phyloP scores from a whole-genome alignment of 2,888 invertebrate genomes.

The Frankliniella intonsa region DNA sequence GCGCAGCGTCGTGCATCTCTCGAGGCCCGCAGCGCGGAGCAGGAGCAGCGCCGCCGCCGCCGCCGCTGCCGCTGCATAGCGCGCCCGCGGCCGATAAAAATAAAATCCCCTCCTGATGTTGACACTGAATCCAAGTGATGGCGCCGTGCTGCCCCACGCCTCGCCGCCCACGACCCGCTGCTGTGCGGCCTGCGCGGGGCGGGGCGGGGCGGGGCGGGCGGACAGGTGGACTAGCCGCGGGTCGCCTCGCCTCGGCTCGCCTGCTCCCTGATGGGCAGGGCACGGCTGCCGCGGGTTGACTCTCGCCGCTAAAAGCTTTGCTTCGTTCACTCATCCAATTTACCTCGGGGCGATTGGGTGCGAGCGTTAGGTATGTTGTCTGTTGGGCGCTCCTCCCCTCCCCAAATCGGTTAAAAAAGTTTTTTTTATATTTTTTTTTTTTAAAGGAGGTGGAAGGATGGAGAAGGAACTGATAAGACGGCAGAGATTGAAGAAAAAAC shows the following conservation, averaged over 20 bases:
- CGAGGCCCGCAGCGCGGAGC: too few species aligned
- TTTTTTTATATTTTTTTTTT: too few species aligned
- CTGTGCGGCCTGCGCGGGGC: neutral
- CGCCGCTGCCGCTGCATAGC: too few species aligned
- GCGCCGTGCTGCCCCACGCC: neutral
- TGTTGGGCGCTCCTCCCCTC: too few species aligned
- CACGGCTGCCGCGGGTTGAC: too few species aligned
- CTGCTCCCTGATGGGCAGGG: neutral
- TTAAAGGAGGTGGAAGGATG: too few species aligned
- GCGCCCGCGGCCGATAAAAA: neutral
- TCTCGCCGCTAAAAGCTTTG: neutral
- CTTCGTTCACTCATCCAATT: neutral
- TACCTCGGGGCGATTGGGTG: neutral
- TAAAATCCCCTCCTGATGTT: neutral
- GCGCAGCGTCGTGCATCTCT: too few species aligned
- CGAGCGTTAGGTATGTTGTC: neutral
- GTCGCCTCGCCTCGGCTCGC: neutral
- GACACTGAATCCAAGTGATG: neutral
- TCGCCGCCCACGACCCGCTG: too few species aligned
- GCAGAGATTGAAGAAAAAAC: too few species aligned
- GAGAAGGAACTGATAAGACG: too few species aligned
- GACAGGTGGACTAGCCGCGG: neutral
- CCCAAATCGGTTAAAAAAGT: too few species aligned
- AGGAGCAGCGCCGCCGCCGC: too few species aligned
- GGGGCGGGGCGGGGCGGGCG: neutral